These are phyloP conservation scores for Nephrotoma guestfalica DNA, from an alignment of 2,888 invertebrate genomes.

Conservation along the genomic window DNA sequence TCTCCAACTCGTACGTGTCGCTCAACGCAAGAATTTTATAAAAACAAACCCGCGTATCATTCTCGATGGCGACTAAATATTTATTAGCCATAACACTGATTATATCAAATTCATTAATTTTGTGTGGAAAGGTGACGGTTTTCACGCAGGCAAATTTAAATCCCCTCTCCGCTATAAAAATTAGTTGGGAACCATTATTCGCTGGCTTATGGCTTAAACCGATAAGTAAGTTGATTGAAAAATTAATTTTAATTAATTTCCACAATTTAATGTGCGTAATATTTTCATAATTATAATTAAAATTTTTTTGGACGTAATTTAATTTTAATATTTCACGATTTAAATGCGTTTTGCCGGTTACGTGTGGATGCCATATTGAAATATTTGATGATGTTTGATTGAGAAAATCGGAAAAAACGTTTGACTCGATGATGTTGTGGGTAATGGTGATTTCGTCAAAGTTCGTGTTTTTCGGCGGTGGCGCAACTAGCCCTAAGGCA, in stretches of 20 bases:
- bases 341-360: neutral
- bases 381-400: neutral
- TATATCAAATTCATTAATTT: conserved; percentile 17
- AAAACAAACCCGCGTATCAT: conserved; percentile 18
- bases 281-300: conserved; percentile 18
- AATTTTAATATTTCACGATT: conserved; percentile 23
- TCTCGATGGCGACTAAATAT: conserved; percentile 10
- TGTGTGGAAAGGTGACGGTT: neutral
- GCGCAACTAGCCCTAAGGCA: neutral
- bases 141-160: neutral
- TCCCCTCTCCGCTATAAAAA: conserved; percentile 16
- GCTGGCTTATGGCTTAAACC: neutral
- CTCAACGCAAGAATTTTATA: conserved; percentile 13
- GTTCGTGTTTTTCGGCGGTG: neutral
- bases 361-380: neutral
- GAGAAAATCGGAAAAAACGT: neutral
- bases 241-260: conserved; percentile 23
- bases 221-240: conserved; percentile 10
- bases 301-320: conserved; percentile 23
- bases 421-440: neutral
- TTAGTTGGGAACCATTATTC: conserved; percentile 13
- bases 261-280: conserved; percentile 19
- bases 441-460: neutral
- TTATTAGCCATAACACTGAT: conserved; percentile 14
- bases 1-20: conserved; percentile 9